Conservation (phyloP, 1,140 invertebrate genomes). For the Drosophila kanapiae region DNA sequence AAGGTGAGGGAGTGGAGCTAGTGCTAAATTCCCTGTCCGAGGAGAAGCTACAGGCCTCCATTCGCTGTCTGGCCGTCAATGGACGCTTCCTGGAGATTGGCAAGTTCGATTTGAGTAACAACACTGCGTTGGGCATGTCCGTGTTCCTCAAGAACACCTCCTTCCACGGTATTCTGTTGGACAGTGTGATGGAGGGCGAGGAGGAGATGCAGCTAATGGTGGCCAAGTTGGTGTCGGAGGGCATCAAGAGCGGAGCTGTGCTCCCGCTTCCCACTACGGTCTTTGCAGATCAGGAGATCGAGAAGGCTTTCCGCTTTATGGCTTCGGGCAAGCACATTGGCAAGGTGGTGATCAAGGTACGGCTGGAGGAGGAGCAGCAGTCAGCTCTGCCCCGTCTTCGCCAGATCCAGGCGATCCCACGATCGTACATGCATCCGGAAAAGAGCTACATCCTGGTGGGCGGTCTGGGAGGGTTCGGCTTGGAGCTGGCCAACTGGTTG, state of each 20-base stretch:
- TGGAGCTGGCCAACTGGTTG: constrained; percentile 97
- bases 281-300: constrained; percentile 93
- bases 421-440: constrained; percentile 94
- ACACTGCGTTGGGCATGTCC: constrained; percentile 95
- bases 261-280: constrained; percentile 92
- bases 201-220: constrained; percentile 90
- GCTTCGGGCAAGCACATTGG: constrained; percentile 98
- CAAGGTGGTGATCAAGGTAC: constrained; percentile 96
- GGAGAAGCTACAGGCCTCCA: constrained; percentile 96
- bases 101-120: constrained; percentile 97
- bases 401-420: constrained; percentile 91
- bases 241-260: constrained; percentile 94
- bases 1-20: constrained; percentile 95
- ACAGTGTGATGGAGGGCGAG: constrained; percentile 91
- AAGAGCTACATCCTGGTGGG: constrained; percentile 95
- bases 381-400: constrained; percentile 86
- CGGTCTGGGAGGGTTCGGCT: constrained; percentile 97
- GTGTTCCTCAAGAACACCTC: constrained; percentile 97
- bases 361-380: constrained; percentile 89
- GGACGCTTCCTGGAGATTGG: constrained; percentile 98
- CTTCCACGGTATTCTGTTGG: constrained; percentile 98
- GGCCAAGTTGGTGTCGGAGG: constrained; percentile 91
- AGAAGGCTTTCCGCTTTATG: constrained; percentile 97
- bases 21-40: constrained; percentile 97
- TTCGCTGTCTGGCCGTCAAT: constrained; percentile 94